Evolutionary conservation across 2,888 invertebrate species (phyloP), one percentile per base, ranked within the genome.

Genomic region (Cetonia aurata): DNA sequence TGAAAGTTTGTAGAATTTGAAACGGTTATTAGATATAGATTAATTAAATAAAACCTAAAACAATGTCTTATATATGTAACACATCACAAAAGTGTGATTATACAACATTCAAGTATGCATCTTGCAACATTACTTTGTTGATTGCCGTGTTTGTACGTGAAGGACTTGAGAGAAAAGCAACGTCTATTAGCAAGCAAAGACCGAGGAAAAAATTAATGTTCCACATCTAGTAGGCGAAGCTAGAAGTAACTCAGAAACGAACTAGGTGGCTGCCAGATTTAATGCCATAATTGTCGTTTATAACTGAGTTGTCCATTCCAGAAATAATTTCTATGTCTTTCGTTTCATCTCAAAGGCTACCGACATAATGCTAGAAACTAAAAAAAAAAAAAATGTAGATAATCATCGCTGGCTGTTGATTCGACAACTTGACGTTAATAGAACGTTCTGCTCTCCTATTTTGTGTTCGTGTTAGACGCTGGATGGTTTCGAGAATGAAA

Each of bases 351-450:
- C 57, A 57, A 57, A 57, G 57, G 17, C 15, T 57, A 57, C 57
- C 42, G 57, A 42, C 42, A 57, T 17, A 57, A 57, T 42, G 41
- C 57, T 41, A 57, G 44, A 19, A 57, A 17, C 9, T 60, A 13
- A 25, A 44, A 46, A 60, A 25, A 44, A 46, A 60, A 46, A 46
- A 59, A 17, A 48, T n/a, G 46, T 8, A 46, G 59, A 60, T 60
- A 46, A 60, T 46, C 44, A 60, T 60, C 59, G 53, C 13, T 31
- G 33, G 37, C 65, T 25, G 70, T 65, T 65, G 70, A 70, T 55
- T 65, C 55, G 66, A 66, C 70, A 56, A 56, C 52, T 37, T 70
- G 70, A 70, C 70, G 46, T 55, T 70, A 70, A 70, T 70, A 66
- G 66, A 60, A 46, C 50, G 55, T 67, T 56, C 55, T 66, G 13